Percentiles rank a stretch among this genome's conserved stretches.
Evolutionary conservation across 2,888 invertebrate species (phyloP).

Genomic region (Stenolophus ochropezus): DNA sequence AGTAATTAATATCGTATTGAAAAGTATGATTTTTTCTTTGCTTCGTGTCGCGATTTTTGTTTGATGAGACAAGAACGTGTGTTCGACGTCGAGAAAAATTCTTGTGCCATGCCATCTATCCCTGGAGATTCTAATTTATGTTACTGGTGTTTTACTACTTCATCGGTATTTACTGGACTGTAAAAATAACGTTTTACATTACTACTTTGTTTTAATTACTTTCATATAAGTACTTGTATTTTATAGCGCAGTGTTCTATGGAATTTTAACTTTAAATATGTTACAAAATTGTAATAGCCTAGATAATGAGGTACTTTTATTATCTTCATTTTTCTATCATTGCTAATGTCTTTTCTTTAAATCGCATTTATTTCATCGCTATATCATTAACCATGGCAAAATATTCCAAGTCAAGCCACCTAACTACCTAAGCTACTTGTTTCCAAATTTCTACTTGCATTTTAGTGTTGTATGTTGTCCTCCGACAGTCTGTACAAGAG

Average conservation of each 20-base stretch:
- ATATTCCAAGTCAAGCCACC: too few species aligned
- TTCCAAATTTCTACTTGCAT: too few species aligned
- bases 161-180: conserved; percentile 16
- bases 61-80: conserved; percentile 13
- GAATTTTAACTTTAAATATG: neutral
- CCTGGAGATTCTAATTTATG: conserved; percentile 32
- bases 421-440: too few species aligned
- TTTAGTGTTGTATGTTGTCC: too few species aligned
- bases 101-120: conserved; percentile 10
- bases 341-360: neutral
- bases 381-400: too few species aligned
- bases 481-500: too few species aligned
- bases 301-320: neutral
- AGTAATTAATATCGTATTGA: conserved; percentile 50
- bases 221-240: conserved; percentile 22
- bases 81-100: conserved; percentile 29
- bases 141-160: conserved; percentile 29
- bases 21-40: conserved; percentile 23
- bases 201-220: conserved; percentile 25
- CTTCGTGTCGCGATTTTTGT: conserved; percentile 19
- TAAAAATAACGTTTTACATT: conserved; percentile 19
- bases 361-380: neutral
- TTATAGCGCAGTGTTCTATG: conserved; percentile 2
- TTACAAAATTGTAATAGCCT: neutral
- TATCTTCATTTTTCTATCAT: neutral